These are phyloP conservation scores for Paracentrotus lividus DNA, from an alignment of 53 echinoderm and acorn worm species.

Conservation along the genomic window DNA sequence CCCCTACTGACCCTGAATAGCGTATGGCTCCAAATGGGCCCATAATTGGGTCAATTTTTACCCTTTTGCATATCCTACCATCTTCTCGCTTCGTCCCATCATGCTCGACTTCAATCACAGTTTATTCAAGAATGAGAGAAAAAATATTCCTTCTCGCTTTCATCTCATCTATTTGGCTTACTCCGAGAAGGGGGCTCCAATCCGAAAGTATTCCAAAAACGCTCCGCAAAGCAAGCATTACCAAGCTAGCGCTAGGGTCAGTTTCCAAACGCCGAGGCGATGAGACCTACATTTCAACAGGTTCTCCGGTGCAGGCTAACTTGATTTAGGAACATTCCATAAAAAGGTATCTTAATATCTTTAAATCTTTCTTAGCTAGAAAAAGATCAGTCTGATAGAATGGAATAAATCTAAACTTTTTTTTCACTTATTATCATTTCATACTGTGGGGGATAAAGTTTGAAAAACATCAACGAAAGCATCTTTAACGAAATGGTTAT, in stretches of 20 bases:
- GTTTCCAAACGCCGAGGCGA: neutral
- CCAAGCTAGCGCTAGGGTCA: neutral
- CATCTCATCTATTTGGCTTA: neutral
- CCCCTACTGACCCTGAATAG: too few species aligned
- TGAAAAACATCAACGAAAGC: too few species aligned
- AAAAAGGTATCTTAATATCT: neutral
- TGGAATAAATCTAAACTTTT: too few species aligned
- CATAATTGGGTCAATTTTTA: too few species aligned
- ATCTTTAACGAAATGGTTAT: too few species aligned
- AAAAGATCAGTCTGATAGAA: neutral
- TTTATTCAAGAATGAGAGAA: neutral
- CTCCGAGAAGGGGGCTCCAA: neutral
- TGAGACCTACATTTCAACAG: neutral
- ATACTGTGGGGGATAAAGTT: too few species aligned
- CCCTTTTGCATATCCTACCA: neutral
- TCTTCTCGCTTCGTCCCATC: neutral
- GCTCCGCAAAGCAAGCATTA: slow-evolving; percentile 22
- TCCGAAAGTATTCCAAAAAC: slow-evolving; percentile 21
- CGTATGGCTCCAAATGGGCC: too few species aligned
- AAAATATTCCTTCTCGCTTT: neutral
- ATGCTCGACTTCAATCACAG: neutral
- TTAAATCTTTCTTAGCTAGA: neutral
- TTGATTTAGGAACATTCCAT: neutral
- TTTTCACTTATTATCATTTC: too few species aligned
- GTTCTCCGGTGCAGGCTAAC: neutral